Evolutionary conservation across 2,113 vertebrate species (phyloP).

Genomic region (Anser cygnoides): DNA sequence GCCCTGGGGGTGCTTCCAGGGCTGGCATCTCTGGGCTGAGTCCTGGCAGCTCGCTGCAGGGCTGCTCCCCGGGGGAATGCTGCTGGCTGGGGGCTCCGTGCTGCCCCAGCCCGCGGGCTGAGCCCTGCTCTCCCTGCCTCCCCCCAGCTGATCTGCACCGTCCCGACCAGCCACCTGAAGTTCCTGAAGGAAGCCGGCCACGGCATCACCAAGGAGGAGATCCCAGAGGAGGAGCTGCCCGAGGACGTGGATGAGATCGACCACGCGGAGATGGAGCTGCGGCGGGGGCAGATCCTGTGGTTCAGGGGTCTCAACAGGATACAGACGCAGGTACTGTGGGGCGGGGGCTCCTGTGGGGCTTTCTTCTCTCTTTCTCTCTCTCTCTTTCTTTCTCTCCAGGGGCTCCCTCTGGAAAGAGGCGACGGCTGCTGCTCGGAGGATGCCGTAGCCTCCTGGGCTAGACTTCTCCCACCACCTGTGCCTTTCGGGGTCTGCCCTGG

Average conservation of each 20-base stretch:
- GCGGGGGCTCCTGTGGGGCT: not conserved
- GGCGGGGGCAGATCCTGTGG: constrained; percentile 97
- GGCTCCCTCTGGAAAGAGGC: not conserved
- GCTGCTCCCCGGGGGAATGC: not conserved
- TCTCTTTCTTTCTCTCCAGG: not conserved
- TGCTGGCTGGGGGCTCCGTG: not conserved
- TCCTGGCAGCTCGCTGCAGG: not conserved
- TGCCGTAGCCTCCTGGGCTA: not conserved
- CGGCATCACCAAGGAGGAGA: constrained; percentile 90
- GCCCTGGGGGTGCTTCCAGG: not conserved
- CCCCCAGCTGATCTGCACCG: constrained; percentile 81
- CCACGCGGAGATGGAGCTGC: constrained; percentile 94
- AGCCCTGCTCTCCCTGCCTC: not conserved
- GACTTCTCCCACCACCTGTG: not conserved
- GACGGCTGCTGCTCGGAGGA: not conserved
- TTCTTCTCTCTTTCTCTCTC: not conserved
- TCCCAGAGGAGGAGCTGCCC: constrained; percentile 83
- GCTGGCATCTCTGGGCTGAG: not conserved
- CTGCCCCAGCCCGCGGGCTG: constrained; percentile 14
- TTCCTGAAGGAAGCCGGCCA: constrained; percentile 97
- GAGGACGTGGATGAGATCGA: constrained; percentile 94
- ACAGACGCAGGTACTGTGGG: constrained; percentile 92
- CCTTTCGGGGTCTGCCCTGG: not conserved
- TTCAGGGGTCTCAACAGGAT: constrained; percentile 98
- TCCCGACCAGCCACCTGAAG: constrained; percentile 92